Conservation (phyloP, 2,888 invertebrate genomes). For the Drosophila lacicola region DNA sequence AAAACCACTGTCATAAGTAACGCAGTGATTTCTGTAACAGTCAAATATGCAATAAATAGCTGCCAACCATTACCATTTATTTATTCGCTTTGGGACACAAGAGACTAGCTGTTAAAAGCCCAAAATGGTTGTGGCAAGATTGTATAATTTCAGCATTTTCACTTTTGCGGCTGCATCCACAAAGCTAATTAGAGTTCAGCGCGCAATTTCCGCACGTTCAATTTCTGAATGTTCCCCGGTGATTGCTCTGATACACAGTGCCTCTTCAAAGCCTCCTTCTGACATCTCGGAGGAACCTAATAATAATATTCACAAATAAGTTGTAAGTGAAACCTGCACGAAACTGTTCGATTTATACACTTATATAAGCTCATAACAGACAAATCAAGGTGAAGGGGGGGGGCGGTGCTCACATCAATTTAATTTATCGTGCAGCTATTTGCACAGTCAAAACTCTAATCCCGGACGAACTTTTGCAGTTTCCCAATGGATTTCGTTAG, state of each 20-base stretch:
- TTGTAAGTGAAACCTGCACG: not conserved
- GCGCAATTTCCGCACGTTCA: constrained; percentile 71
- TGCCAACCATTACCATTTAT: not conserved
- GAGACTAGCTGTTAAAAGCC: not conserved
- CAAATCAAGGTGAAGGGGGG: constrained; percentile 1
- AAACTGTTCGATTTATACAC: constrained; percentile 55
- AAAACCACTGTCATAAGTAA: too few species aligned
- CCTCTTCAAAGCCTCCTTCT: not conserved
- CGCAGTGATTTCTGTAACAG: too few species aligned
- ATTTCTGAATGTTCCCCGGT: constrained; percentile 67
- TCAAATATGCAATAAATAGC: not conserved
- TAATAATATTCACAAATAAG: constrained; percentile 62
- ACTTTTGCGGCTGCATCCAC: constrained; percentile 44
- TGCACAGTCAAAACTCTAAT: constrained; percentile 34
- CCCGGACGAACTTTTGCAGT: constrained; percentile 63
- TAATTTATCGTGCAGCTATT: constrained; percentile 70
- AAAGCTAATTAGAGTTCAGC: constrained; percentile 74
- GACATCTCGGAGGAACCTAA: constrained; percentile 60
- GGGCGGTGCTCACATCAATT: constrained; percentile 60
- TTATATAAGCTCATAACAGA: constrained; percentile 36
- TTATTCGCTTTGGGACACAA: not conserved
- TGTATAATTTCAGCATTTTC: constrained; percentile 23
- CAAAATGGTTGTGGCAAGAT: constrained; percentile 19
- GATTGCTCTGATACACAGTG: constrained; percentile 34
- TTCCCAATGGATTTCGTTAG: constrained; percentile 61